Evolutionary conservation across 1,140 invertebrate species (phyloP), one percentile per base, ranked within the genome.

Genomic region (Trichoplusia ni): DNA sequence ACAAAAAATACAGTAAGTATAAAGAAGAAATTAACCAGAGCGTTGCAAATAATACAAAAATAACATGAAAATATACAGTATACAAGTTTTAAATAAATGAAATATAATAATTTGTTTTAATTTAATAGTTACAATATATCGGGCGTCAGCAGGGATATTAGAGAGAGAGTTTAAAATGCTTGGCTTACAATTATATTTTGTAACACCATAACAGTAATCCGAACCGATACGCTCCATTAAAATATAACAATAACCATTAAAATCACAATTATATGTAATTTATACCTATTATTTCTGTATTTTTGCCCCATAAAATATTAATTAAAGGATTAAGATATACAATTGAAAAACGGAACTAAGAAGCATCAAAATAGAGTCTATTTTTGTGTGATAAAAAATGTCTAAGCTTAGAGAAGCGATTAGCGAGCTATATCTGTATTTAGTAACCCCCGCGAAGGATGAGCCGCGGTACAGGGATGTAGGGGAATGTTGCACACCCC

Each of bases 401-500:
- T 0, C 11, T 47, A 35, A 27, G 56, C 42, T 40, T 37, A 62
- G 59, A 11, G 31, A 18, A 21, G 19, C 53, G 51, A 64, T 64
- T 64, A 64, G 47, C 37, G 44, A 23, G 56, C 37, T 61, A 33
- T 58, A 71, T 70, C 49, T 51, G 54, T 53, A 49, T 59, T 53
- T 51, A 35, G 47, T 60, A 54, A 54, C 64, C 77, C 69, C 66
- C 64, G 54, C 54, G 64, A 70, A 78, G 79, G 75, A 83, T 77
- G 77, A 75, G 71, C 79, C 74, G 78, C 73, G 74, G 75, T 71
- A 71, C 47, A 75, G 73, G 77, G 81, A 77, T 77, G 72, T 69
- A 67, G 64, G 80, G 85, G 82, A 80, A 77, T 77, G 77, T 56
- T 67, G 73, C 71, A 75, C 83, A 81, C 81, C 85, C 86, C 86